A percentile compares a stretch with the other conserved stretches of the same genome.
These are phyloP conservation scores for Scolopax mira DNA, from an alignment of 2,113 vertebrate genomes.

Conservation along the genomic window DNA sequence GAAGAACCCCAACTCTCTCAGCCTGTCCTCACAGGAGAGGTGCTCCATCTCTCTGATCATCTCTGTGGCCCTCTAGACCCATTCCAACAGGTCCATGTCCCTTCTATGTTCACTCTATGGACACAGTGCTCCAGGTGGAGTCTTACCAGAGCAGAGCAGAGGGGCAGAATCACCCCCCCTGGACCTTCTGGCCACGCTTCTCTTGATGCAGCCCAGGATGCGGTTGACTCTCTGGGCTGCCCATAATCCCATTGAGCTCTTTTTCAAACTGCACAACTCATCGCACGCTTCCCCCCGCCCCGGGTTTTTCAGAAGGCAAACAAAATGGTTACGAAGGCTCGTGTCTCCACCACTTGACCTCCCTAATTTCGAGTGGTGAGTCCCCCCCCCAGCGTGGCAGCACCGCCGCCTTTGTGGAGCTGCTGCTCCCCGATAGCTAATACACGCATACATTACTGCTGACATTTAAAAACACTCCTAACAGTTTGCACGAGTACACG, in stretches of 20 bases:
- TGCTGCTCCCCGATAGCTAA: conserved; percentile 51
- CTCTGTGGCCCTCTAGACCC: no score
- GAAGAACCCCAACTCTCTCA: no score
- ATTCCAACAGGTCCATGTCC: no score
- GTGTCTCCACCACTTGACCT: conserved; percentile 52
- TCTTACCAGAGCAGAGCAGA: no score
- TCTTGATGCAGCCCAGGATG: no score
- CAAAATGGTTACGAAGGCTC: conserved; percentile 30
- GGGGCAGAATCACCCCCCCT: no score
- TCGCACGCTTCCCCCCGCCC: background rate
- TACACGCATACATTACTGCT: conserved; percentile 70
- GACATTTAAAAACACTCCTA: conserved; percentile 75
- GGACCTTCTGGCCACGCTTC: no score
- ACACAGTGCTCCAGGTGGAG: no score
- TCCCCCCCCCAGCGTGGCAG: conserved; percentile 11
- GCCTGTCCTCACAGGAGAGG: no score
- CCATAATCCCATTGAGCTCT: conserved; percentile 5
- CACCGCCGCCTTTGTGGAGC: conserved; percentile 11
- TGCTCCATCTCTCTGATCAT: no score
- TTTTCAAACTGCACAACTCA: conserved; percentile 13
- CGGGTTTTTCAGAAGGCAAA: conserved; percentile 23
- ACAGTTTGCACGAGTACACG: conserved; percentile 69
- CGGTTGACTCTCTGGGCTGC: no score
- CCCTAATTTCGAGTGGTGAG: conserved; percentile 25
- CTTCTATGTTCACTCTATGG: no score